Conservation (phyloP, 2,797 vertebrate species). For the Siniperca scherzeri region DNA sequence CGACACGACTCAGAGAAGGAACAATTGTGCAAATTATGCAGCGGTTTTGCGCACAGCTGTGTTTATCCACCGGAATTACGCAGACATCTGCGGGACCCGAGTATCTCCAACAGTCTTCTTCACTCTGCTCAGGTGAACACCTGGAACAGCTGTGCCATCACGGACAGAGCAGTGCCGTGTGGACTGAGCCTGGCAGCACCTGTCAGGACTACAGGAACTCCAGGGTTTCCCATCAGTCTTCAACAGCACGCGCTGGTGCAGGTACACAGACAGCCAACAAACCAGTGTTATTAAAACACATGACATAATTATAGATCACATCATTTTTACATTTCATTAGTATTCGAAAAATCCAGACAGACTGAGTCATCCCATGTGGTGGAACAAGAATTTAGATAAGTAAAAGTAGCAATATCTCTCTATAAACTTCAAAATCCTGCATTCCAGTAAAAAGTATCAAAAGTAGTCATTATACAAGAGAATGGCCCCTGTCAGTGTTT, state of each 20-base stretch:
- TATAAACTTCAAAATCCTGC: too few species aligned
- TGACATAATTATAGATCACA: not conserved
- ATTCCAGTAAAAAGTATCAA: not conserved
- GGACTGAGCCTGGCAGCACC: slow-evolving; percentile 81
- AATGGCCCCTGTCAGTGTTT: not conserved
- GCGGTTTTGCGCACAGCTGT: slow-evolving; percentile 78
- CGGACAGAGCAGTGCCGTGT: slow-evolving; percentile 79
- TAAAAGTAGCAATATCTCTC: too few species aligned
- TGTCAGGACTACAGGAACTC: slow-evolving; percentile 82
- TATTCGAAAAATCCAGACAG: not conserved
- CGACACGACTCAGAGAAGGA: slow-evolving; percentile 79
- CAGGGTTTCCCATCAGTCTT: slow-evolving; percentile 85
- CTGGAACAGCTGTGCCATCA: slow-evolving; percentile 83
- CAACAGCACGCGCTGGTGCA: slow-evolving; percentile 89
- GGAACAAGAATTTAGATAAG: not conserved
- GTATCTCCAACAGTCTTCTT: slow-evolving; percentile 79
- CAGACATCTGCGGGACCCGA: slow-evolving; percentile 80
- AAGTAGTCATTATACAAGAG: not conserved
- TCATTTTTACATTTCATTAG: not conserved
- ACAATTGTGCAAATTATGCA: slow-evolving; percentile 70
- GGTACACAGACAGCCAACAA: slow-evolving; percentile 64
- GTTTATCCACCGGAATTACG: slow-evolving; percentile 83
- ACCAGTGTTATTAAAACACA: not conserved
- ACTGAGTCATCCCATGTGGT: not conserved
- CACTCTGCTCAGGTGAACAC: slow-evolving; percentile 85